Evolutionary conservation across 2,113 vertebrate genomes (phyloP).

Genomic region (Coreoperca whiteheadi): DNA sequence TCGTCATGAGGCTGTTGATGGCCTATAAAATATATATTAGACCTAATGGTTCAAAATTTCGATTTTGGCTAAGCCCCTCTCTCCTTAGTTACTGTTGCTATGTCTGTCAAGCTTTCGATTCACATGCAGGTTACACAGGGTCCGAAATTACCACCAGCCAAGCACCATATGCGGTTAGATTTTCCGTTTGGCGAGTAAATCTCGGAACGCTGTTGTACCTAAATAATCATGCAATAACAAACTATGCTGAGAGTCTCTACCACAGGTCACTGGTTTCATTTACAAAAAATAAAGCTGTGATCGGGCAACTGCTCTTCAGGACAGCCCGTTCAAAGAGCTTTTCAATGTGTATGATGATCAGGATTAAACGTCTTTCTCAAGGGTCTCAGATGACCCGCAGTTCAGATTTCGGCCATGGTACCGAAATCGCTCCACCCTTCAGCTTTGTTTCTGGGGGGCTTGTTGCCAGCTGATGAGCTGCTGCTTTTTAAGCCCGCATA

Average conservation of each 20-base stretch:
- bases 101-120: background rate
- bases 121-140: too few species aligned
- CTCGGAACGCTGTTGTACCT: too few species aligned
- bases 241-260: too few species aligned
- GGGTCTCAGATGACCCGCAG: background rate
- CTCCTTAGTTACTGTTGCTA: background rate
- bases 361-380: background rate
- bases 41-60: background rate
- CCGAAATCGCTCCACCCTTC: background rate
- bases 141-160: too few species aligned
- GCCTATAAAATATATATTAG: background rate
- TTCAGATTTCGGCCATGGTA: background rate
- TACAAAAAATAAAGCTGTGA: too few species aligned
- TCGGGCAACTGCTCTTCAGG: too few species aligned
- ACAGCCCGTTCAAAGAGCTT: too few species aligned
- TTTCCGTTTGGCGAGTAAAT: too few species aligned
- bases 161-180: too few species aligned
- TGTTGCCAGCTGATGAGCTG: slow-evolving; percentile 29
- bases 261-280: too few species aligned
- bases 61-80: background rate
- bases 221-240: too few species aligned
- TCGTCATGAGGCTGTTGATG: background rate
- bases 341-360: background rate
- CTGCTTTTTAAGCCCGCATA: slow-evolving; percentile 23
- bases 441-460: background rate